Conservation (phyloP, 2,888 invertebrate species). For the Hydropsyche betteni region DNA sequence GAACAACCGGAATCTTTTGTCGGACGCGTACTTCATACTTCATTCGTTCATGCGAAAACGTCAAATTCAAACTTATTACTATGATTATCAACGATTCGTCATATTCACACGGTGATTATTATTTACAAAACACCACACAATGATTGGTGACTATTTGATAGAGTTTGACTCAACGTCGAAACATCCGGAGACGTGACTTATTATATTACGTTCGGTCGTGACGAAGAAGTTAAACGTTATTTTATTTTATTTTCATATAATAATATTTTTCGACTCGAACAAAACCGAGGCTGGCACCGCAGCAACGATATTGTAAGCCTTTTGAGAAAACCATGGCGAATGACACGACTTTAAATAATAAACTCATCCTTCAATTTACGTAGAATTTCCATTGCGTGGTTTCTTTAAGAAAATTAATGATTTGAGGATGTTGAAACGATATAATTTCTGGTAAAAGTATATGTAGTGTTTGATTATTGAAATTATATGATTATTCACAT, state of each 20-base stretch:
- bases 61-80: too few relatives aligned
- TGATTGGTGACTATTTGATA: conserved; percentile 14
- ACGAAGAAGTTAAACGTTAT: conserved; percentile 25
- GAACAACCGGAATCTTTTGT: too few relatives aligned
- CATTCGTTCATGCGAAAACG: too few relatives aligned
- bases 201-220: conserved; percentile 25
- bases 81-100: background rate
- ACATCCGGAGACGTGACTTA: conserved; percentile 23
- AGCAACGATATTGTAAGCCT: conserved; percentile 7
- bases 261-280: conserved; percentile 21
- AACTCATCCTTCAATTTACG: background rate
- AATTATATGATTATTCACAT: too few relatives aligned
- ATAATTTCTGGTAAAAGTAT: too few relatives aligned
- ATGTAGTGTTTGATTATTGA: too few relatives aligned
- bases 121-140: background rate
- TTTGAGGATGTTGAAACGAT: too few relatives aligned
- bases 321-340: conserved; percentile 33
- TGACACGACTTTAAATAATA: background rate
- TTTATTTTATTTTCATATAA: conserved; percentile 7
- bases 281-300: conserved; percentile 25
- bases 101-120: conserved; percentile 9
- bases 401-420: too few relatives aligned
- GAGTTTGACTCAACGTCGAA: conserved; percentile 4
- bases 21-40: too few relatives aligned
- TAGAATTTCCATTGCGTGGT: background rate